Conservation (phyloP, 2,888 invertebrate species). For the Dasypolia templi region DNA sequence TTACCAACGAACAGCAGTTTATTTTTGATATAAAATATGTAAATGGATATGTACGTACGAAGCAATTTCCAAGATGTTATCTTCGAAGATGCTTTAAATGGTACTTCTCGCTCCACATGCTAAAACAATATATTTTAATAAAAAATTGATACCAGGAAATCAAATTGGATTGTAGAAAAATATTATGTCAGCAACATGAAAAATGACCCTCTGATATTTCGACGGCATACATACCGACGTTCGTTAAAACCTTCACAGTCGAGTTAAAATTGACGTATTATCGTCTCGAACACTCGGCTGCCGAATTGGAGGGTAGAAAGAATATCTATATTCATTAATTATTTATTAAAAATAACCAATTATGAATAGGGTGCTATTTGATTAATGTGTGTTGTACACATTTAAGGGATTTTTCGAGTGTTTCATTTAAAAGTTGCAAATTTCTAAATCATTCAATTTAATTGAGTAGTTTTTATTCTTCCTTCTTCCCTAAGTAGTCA, state of each 20-base stretch:
- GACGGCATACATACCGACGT: slow-evolving; percentile 18
- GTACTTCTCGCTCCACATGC: neutral
- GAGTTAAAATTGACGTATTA: slow-evolving; percentile 21
- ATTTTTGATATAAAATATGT: no score
- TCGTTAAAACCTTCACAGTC: slow-evolving; percentile 41
- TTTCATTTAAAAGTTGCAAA: no score
- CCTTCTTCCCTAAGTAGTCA: neutral
- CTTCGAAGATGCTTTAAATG: neutral
- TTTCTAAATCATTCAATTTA: no score
- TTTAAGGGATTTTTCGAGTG: no score
- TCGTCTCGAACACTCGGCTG: neutral
- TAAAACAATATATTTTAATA: slow-evolving; percentile 30
- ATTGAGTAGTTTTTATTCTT: no score
- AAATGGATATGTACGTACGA: neutral
- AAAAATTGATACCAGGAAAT: slow-evolving; percentile 30
- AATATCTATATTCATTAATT: neutral
- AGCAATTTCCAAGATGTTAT: slow-evolving; percentile 6
- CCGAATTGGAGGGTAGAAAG: neutral
- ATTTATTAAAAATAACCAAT: neutral
- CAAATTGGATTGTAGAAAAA: slow-evolving; percentile 37
- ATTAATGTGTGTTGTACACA: no score
- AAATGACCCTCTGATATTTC: slow-evolving; percentile 45
- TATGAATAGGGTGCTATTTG: neutral
- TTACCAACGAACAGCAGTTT: no score
- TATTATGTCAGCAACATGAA: slow-evolving; percentile 33